Evolutionary conservation across 2,888 invertebrate species (phyloP).

Genomic region (Cordilura impudica): DNA sequence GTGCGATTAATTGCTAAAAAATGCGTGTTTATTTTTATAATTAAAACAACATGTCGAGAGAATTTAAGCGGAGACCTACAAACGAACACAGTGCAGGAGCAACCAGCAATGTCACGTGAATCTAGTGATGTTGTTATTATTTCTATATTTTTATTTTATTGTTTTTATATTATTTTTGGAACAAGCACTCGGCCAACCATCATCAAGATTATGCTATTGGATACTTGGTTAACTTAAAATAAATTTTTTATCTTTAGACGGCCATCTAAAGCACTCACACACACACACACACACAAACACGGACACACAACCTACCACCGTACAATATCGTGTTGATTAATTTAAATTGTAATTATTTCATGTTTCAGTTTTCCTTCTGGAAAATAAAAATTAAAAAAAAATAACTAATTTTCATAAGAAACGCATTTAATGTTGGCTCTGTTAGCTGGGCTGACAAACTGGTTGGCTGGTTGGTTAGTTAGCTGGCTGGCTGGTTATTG

Average conservation of each 20-base stretch:
- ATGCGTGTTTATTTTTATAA: slow-evolving; percentile 66
- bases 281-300: background rate
- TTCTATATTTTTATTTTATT: background rate
- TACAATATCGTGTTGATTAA: slow-evolving; percentile 67
- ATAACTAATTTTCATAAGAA: slow-evolving; percentile 65
- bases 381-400: slow-evolving; percentile 41
- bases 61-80: slow-evolving; percentile 29
- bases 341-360: slow-evolving; percentile 72
- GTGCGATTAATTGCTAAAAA: slow-evolving; percentile 64
- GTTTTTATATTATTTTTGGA: slow-evolving; percentile 1
- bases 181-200: slow-evolving; percentile 8
- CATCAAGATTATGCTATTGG: slow-evolving; percentile 6
- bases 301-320: slow-evolving; percentile 1
- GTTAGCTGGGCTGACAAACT: background rate
- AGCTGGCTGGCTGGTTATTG: background rate
- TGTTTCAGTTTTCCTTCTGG: slow-evolving; percentile 61
- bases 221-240: slow-evolving; percentile 23
- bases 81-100: slow-evolving; percentile 7
- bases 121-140: slow-evolving; percentile 12
- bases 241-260: slow-evolving; percentile 47
- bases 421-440: slow-evolving; percentile 54
- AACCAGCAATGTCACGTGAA: slow-evolving; percentile 48
- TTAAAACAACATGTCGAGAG: slow-evolving; percentile 61
- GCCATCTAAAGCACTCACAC: slow-evolving; percentile 39
- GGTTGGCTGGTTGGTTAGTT: background rate